Conservation (phyloP, 2,888 invertebrate species). For the Sericinus montela region DNA sequence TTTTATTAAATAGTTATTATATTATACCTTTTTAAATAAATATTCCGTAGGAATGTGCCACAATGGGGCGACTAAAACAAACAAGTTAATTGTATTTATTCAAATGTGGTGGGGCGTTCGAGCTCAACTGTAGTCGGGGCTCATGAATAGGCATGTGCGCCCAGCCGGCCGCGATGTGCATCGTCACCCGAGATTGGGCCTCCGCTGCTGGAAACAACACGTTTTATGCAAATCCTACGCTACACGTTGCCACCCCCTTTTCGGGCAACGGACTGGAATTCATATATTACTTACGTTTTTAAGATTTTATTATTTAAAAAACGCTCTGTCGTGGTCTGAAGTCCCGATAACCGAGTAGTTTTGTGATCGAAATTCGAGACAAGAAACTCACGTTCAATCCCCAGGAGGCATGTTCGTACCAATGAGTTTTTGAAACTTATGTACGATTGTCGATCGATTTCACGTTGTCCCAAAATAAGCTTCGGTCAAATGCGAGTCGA, state of each 20-base stretch:
- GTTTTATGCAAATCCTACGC: slow-evolving; percentile 31
- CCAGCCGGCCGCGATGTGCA: slow-evolving; percentile 55
- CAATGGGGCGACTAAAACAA: slow-evolving; percentile 66
- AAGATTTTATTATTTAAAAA: background rate
- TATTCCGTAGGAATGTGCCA: slow-evolving; percentile 40
- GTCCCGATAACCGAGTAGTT: too few relatives aligned
- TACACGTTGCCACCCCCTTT: slow-evolving; percentile 14
- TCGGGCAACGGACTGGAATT: slow-evolving; percentile 9
- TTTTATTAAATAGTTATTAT: too few relatives aligned
- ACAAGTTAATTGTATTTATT: slow-evolving; percentile 80
- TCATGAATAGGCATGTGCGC: slow-evolving; percentile 69
- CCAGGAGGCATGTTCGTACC: too few relatives aligned
- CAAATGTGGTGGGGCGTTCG: slow-evolving; percentile 59
- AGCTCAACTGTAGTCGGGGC: slow-evolving; percentile 52
- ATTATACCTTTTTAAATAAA: background rate
- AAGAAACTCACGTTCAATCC: too few relatives aligned
- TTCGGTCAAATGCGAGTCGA: too few relatives aligned
- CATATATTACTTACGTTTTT: slow-evolving; percentile 4
- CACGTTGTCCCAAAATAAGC: too few relatives aligned
- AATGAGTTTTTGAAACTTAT: too few relatives aligned
- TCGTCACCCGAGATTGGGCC: slow-evolving; percentile 43
- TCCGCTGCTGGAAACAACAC: slow-evolving; percentile 16
- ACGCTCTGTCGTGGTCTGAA: too few relatives aligned
- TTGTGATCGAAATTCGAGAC: too few relatives aligned
- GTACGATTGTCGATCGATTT: too few relatives aligned